Percentiles rank a stretch among this genome's conserved stretches.
Evolutionary conservation across 2,113 vertebrate genomes (phyloP).

Genomic region (Fulmarus glacialis): DNA sequence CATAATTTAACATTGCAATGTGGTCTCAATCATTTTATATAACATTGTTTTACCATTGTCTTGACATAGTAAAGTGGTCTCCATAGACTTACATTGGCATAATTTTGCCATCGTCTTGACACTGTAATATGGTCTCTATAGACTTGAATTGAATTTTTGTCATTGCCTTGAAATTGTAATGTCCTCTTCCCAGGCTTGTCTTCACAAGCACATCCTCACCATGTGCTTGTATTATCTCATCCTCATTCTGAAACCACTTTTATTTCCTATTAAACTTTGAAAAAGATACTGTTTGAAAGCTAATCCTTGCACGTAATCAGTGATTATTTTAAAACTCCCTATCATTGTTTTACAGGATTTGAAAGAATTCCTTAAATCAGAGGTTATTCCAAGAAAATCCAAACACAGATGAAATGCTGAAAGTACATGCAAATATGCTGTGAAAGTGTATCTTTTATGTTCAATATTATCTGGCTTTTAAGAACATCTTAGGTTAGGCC

Average conservation of each 20-base stretch:
- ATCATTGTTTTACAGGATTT: neutral
- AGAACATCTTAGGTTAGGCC: neutral
- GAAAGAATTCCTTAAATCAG: neutral
- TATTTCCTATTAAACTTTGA: slow-evolving; percentile 12
- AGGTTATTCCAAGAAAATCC: slow-evolving; percentile 5
- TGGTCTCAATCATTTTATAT: slow-evolving; percentile 77
- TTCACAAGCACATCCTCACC: slow-evolving; percentile 66
- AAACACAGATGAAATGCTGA: neutral
- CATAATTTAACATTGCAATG: slow-evolving; percentile 75
- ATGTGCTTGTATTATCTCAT: slow-evolving; percentile 27
- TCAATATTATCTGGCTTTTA: neutral
- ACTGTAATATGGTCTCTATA: slow-evolving; percentile 81
- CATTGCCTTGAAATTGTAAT: slow-evolving; percentile 82
- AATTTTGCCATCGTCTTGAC: slow-evolving; percentile 81
- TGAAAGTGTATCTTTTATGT: neutral
- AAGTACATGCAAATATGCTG: neutral
- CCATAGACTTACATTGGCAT: slow-evolving; percentile 76
- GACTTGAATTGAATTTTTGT: slow-evolving; percentile 83
- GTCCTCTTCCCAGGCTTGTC: slow-evolving; percentile 76
- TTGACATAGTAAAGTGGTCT: slow-evolving; percentile 81
- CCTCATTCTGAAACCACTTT: slow-evolving; percentile 48
- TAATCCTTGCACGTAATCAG: slow-evolving; percentile 16
- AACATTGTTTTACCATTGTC: slow-evolving; percentile 79
- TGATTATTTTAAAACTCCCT: slow-evolving; percentile 54
- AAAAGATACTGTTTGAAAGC: slow-evolving; percentile 14